phyloP scores from a whole-genome alignment of 2,797 vertebrate species.

The Cynodonichthys magdalenae region DNA sequence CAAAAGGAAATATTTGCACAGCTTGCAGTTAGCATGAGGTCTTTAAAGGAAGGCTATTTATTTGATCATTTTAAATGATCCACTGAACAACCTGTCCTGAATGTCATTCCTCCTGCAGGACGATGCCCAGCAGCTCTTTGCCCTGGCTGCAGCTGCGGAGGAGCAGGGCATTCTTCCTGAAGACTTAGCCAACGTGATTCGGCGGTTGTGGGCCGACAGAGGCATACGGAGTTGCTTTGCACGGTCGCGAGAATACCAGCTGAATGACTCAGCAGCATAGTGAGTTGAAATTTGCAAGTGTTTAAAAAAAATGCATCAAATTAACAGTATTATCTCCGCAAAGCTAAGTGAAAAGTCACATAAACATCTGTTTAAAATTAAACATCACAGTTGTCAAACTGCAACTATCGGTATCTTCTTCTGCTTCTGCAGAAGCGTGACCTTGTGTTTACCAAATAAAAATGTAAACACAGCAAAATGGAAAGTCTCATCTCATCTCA shows the following conservation, averaged over 20 bases:
- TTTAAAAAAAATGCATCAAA: not conserved
- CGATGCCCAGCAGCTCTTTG: conserved; percentile 95
- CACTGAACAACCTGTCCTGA: conserved; percentile 5
- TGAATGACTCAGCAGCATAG: conserved; percentile 98
- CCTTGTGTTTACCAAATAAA: conserved; percentile 22
- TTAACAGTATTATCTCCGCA: not conserved
- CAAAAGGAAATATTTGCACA: no score
- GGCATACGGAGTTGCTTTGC: conserved; percentile 94
- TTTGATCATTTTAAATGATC: not conserved
- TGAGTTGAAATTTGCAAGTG: conserved; percentile 79
- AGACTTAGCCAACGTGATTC: conserved; percentile 90
- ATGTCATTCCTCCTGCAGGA: conserved; percentile 81
- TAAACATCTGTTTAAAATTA: no score
- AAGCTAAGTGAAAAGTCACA: no score
- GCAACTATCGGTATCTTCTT: conserved; percentile 7
- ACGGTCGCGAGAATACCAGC: conserved; percentile 96
- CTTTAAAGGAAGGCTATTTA: no score
- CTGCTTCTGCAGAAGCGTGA: not conserved
- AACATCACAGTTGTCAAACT: conserved; percentile 8
- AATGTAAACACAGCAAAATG: conserved; percentile 42
- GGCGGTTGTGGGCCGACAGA: conserved; percentile 91
- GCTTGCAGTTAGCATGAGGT: no score
- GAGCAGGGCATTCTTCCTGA: conserved; percentile 94
- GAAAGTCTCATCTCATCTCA: conserved; percentile 7
- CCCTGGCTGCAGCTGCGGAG: conserved; percentile 90